Evolutionary conservation across 2,888 invertebrate genomes (phyloP).

Genomic region (Caenorhabditis angaria): DNA sequence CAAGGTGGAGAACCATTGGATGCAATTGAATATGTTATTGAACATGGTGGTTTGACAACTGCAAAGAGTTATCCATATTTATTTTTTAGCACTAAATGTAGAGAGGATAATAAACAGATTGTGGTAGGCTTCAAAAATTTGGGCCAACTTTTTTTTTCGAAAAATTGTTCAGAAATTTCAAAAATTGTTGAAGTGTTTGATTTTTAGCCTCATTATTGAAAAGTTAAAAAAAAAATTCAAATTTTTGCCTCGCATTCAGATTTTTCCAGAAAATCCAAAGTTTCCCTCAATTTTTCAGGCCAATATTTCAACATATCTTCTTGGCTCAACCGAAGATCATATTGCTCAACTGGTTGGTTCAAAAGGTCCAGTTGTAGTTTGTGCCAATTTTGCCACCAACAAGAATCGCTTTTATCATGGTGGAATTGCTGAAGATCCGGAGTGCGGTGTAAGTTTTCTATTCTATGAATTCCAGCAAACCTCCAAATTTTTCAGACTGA

Average conservation of each 20-base stretch:
- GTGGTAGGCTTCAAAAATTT: not conserved
- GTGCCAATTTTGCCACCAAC: slow-evolving; percentile 34
- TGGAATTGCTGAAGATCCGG: slow-evolving; percentile 32
- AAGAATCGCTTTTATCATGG: slow-evolving; percentile 28
- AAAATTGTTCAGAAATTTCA: too few species aligned
- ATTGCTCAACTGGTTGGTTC: slow-evolving; percentile 18
- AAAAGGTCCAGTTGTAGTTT: slow-evolving; percentile 22
- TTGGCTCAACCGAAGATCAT: slow-evolving; percentile 20
- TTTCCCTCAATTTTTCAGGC: slow-evolving; percentile 6
- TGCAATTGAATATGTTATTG: slow-evolving; percentile 18
- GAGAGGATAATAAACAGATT: not conserved
- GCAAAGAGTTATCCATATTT: slow-evolving; percentile 20
- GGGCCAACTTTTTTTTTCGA: not conserved
- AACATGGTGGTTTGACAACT: slow-evolving; percentile 19
- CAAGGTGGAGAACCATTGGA: slow-evolving; percentile 22
- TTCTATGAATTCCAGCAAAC: not conserved
- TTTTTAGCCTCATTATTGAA: too few species aligned
- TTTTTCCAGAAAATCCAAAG: not conserved
- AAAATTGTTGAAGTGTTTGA: too few species aligned
- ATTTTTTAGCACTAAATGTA: slow-evolving; percentile 13
- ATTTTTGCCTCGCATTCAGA: too few species aligned
- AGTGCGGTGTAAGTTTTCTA: slow-evolving; percentile 18
- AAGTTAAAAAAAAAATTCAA: too few species aligned
- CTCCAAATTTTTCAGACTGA: slow-evolving; percentile 20
- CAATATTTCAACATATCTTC: slow-evolving; percentile 12